A percentile compares a stretch with the other conserved stretches of the same genome.
Conservation (phyloP, 2,113 vertebrate genomes). For the Mionectes macconnelli region DNA sequence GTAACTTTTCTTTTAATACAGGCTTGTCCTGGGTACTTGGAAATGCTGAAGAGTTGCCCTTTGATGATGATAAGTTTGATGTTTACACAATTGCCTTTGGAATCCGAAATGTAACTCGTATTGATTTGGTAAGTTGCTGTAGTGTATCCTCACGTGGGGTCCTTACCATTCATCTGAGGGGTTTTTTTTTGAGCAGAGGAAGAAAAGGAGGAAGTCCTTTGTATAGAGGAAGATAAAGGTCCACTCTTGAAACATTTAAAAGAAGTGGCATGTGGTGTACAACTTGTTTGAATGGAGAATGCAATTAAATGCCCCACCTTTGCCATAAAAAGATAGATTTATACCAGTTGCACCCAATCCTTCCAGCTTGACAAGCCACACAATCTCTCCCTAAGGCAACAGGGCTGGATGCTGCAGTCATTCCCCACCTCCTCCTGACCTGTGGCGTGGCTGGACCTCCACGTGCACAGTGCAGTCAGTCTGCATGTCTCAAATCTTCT, state of each 20-base stretch:
- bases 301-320: neutral
- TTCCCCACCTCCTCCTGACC: neutral
- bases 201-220: neutral
- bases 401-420: neutral
- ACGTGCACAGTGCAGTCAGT: neutral
- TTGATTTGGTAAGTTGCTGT: conserved; percentile 76
- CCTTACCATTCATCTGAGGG: neutral
- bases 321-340: neutral
- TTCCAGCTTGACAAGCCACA: neutral
- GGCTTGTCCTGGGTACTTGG: conserved; percentile 93
- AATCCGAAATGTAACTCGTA: conserved; percentile 92
- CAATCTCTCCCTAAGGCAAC: neutral
- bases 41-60: conserved; percentile 94
- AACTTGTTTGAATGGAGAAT: neutral
- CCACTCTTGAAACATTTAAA: neutral
- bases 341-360: neutral
- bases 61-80: conserved; percentile 90
- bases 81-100: conserved; percentile 95
- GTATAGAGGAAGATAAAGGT: neutral
- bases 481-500: neutral
- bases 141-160: neutral
- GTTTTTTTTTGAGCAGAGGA: neutral
- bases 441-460: neutral
- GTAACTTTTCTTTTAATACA: conserved; percentile 48
- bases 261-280: neutral